Percentiles rank a stretch among this genome's conserved stretches.
Conservation (phyloP, 2,888 invertebrate species). For the Drosophila setosimentum region DNA sequence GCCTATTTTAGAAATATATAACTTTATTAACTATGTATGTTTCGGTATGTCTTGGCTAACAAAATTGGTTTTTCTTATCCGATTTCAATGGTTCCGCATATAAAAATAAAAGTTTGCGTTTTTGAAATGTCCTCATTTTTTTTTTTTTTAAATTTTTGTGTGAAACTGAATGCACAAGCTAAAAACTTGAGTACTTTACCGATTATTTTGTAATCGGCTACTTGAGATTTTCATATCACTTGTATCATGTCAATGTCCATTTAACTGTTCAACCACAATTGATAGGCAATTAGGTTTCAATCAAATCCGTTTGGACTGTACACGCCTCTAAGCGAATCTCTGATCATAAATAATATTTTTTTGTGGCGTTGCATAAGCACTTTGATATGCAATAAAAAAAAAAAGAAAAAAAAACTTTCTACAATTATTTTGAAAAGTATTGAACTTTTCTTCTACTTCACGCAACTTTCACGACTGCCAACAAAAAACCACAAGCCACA, state of each 20-base stretch:
- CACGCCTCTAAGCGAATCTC: constrained; percentile 44
- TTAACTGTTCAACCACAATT: constrained; percentile 48
- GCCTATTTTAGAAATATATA: not conserved
- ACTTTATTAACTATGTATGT: no score
- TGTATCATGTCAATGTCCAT: constrained; percentile 47
- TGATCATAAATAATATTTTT: constrained; percentile 15
- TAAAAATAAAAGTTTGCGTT: not conserved
- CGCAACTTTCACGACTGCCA: constrained; percentile 78
- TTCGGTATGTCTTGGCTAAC: no score
- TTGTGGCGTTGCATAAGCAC: constrained; percentile 52
- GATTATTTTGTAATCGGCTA: not conserved
- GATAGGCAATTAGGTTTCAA: constrained; percentile 69
- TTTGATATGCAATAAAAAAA: constrained; percentile 30
- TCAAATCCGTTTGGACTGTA: constrained; percentile 34
- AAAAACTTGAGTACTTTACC: not conserved
- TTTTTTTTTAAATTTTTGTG: not conserved
- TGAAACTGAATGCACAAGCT: not conserved
- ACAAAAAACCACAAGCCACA: constrained; percentile 51
- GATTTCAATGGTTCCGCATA: not conserved
- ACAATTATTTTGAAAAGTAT: constrained; percentile 78
- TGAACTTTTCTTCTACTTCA: constrained; percentile 79
- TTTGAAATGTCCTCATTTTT: not conserved
- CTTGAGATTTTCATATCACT: constrained; percentile 11
- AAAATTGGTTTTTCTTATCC: not conserved
- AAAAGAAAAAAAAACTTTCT: constrained; percentile 69